A percentile compares a stretch with the other conserved stretches of the same genome.
Evolutionary conservation across 2,113 vertebrate genomes (phyloP).

Genomic region (Pomatostomus ruficeps): DNA sequence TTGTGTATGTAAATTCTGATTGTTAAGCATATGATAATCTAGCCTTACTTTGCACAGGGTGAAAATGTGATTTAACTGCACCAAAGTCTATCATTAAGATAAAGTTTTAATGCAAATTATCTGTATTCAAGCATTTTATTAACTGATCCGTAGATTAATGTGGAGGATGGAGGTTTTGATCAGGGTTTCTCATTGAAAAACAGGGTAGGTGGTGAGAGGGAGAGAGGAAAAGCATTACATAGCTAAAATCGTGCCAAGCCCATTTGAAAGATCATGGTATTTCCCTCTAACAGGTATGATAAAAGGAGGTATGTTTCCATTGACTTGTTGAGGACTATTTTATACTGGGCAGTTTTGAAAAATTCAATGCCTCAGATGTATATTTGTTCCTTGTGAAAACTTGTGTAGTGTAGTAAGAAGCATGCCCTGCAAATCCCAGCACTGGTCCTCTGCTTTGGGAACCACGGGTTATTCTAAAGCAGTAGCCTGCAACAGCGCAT

Average conservation of each 20-base stretch:
- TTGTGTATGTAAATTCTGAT: constrained; percentile 9
- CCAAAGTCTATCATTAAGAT: neutral
- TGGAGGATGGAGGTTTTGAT: neutral
- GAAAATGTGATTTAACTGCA: neutral
- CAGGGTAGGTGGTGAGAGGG: neutral
- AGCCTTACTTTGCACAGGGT: neutral
- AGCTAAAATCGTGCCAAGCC: neutral
- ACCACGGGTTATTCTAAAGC: accelerated
- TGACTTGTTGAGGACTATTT: neutral
- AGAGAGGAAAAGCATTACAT: neutral
- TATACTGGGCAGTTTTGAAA: neutral
- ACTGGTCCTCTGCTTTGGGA: neutral
- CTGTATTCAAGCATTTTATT: neutral
- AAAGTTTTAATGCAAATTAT: constrained; percentile 1
- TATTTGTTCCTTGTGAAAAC: neutral
- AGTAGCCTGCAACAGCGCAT: neutral
- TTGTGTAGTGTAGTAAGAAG: neutral
- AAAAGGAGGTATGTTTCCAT: neutral
- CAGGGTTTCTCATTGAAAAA: neutral
- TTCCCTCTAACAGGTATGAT: neutral
- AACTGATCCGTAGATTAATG: neutral
- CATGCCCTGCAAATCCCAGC: neutral
- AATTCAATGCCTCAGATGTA: neutral
- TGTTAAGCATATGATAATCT: neutral
- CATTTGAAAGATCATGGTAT: neutral